A percentile compares a stretch with the other conserved stretches of the same genome.
These are phyloP conservation scores for Sarcoramphus papa DNA, from an alignment of 2,797 vertebrate genomes.

Conservation along the genomic window DNA sequence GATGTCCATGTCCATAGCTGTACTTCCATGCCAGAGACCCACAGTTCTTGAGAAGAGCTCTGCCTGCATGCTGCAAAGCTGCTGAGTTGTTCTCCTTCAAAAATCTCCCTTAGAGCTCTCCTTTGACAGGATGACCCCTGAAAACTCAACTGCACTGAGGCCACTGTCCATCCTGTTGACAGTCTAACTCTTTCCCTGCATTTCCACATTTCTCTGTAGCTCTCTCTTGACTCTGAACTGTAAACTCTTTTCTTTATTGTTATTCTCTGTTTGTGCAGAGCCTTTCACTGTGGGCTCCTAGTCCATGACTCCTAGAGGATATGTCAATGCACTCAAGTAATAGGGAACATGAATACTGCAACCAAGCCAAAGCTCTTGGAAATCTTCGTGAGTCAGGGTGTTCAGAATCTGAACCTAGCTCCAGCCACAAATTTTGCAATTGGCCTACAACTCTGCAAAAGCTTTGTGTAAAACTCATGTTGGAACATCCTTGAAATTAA, in stretches of 20 bases:
- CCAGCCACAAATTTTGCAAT: constrained; percentile 19
- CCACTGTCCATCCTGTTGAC: background rate
- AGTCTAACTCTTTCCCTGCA: background rate
- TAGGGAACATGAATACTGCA: constrained; percentile 33
- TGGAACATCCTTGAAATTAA: constrained; percentile 51
- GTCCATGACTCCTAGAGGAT: constrained; percentile 2
- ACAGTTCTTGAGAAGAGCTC: background rate
- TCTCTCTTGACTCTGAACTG: background rate
- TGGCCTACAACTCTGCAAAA: constrained; percentile 11
- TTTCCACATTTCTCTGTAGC: background rate
- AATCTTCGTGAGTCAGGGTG: constrained; percentile 33
- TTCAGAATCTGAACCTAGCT: constrained; percentile 34
- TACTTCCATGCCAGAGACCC: background rate
- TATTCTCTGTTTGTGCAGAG: constrained; percentile 27
- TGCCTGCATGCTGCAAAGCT: background rate
- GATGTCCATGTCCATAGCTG: background rate
- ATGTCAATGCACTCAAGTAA: constrained; percentile 27
- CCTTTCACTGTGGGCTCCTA: background rate
- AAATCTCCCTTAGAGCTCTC: background rate
- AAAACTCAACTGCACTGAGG: background rate
- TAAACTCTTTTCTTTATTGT: constrained; percentile 13
- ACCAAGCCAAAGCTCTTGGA: constrained; percentile 41
- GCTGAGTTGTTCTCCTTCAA: background rate
- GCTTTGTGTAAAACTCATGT: background rate
- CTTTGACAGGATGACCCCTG: background rate